phyloP scores from a whole-genome alignment of 2,113 vertebrate genomes.

The Carassius auratus region DNA sequence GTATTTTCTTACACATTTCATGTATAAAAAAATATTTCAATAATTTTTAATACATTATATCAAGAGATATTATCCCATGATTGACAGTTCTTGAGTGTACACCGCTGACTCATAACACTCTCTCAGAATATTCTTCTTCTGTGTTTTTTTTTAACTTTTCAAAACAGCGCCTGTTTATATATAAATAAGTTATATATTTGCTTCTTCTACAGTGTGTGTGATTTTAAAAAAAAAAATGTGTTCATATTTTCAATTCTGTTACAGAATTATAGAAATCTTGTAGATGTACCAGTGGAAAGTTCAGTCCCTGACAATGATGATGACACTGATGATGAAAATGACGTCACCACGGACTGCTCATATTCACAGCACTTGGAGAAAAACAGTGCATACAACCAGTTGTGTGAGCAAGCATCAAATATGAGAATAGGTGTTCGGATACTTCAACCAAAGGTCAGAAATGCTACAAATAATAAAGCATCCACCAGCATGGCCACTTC shows the following conservation, averaged over 20 bases:
- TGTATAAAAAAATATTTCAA: too few species aligned
- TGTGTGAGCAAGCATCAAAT: slow-evolving; percentile 46
- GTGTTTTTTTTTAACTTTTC: too few species aligned
- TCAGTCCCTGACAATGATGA: slow-evolving; percentile 21
- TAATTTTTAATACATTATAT: too few species aligned
- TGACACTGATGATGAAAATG: slow-evolving; percentile 33
- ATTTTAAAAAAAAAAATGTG: neutral
- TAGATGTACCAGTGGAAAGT: slow-evolving; percentile 33
- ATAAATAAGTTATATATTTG: neutral
- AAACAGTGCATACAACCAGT: slow-evolving; percentile 41
- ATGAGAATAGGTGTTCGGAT: slow-evolving; percentile 38
- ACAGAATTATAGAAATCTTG: slow-evolving; percentile 57
- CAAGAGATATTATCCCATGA: too few species aligned
- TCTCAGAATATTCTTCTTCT: too few species aligned
- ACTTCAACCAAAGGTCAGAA: neutral
- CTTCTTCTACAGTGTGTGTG: neutral
- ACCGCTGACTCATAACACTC: too few species aligned
- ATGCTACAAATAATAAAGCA: slow-evolving; percentile 8
- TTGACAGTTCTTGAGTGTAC: too few species aligned
- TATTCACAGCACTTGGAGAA: slow-evolving; percentile 43
- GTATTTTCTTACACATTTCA: too few species aligned
- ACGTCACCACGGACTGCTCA: neutral
- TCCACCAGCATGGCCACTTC: neutral
- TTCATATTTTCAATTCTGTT: slow-evolving; percentile 26
- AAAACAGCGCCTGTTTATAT: neutral